Evolutionary conservation across 2,797 vertebrate genomes (phyloP), one percentile per base, ranked within the genome.

Genomic region (Telmatherina bonti): DNA sequence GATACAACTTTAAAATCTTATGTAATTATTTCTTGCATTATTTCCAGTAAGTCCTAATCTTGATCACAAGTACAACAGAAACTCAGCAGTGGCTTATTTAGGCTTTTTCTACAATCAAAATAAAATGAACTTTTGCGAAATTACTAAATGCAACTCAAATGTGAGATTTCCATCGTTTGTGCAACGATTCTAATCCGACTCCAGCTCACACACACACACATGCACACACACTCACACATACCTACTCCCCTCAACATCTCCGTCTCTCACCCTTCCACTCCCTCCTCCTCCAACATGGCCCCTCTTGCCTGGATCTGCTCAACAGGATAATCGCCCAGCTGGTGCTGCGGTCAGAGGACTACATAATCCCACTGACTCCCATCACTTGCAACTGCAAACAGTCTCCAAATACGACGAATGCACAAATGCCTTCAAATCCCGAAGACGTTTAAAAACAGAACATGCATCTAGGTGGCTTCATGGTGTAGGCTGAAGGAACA

Each of bases 291-390:
- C 70, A 84, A 31, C 5, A 6, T 82, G 82, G 85, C 87, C 86
- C 77, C 85, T 86, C 79, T 85, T 69, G 79, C 12, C 79, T 78
- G 79, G 84, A 86, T 78, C 84, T 24, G 76, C 82, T 87, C 84
- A 84, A 79, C 58, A 2, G 85, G 79, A 88, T 93, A 92, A 93
- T 93, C 92, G 83, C 79, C 83, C 90, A 90, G 85, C 90, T 92
- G 88, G 87, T 88, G 82, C 81, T 88, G 85, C 15, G 70, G 76
- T 88, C 88, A 84, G 80, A 81, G 72, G 78, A 73, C 74, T 76
- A 74, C 31, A 41, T 63, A 81, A 65, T 82, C 79, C 72, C 22
- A 31, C 51, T n/a, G 45, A 66, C 36, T 33, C 33, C 66, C 13
- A 38, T 54, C 64, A 35, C 22, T 45, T 62, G 77, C 72, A 63